Conservation (phyloP, 1,140 invertebrate species). For the Lordiphosa stackelbergi region DNA sequence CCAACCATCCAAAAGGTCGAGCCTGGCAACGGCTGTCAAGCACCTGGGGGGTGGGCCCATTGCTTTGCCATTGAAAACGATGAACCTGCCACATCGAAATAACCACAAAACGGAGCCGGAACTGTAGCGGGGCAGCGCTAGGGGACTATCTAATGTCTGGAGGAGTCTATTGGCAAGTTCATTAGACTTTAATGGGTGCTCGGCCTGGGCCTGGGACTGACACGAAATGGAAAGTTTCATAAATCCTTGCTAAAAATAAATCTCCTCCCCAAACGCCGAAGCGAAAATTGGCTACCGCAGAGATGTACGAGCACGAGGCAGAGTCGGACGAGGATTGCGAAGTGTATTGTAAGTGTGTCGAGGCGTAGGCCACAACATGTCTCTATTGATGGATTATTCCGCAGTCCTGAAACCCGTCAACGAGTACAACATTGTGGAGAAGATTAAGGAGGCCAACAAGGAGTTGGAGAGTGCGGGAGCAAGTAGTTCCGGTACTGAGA, state of each 20-base stretch:
- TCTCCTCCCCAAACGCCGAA: constrained; percentile 33
- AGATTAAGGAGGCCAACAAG: constrained; percentile 76
- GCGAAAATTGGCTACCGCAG: constrained; percentile 33
- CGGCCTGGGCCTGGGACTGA: constrained; percentile 14
- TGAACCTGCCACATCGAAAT: constrained; percentile 18
- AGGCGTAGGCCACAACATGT: constrained; percentile 26
- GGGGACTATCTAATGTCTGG: constrained; percentile 31
- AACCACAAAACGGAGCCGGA: constrained; percentile 45
- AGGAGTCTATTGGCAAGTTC: constrained; percentile 53
- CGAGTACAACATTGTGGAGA: constrained; percentile 76
- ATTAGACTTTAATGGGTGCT: constrained; percentile 63
- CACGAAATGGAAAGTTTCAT: constrained; percentile 72
- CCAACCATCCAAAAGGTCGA: constrained; percentile 3
- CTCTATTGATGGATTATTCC: constrained; percentile 54
- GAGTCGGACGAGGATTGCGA: constrained; percentile 97
- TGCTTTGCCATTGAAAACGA: constrained; percentile 45
- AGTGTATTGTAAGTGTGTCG: constrained; percentile 70
- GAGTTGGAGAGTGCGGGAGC: constrained; percentile 22
- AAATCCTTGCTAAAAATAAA: constrained; percentile 63
- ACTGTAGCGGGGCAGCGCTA: neutral
- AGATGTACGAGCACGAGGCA: constrained; percentile 89
- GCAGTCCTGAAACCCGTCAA: constrained; percentile 75
- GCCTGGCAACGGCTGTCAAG: constrained; percentile 43
- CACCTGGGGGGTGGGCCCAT: no score
- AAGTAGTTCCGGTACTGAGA: neutral